Evolutionary conservation across 2,797 vertebrate species (phyloP).

Genomic region (Muscicapa comitata): DNA sequence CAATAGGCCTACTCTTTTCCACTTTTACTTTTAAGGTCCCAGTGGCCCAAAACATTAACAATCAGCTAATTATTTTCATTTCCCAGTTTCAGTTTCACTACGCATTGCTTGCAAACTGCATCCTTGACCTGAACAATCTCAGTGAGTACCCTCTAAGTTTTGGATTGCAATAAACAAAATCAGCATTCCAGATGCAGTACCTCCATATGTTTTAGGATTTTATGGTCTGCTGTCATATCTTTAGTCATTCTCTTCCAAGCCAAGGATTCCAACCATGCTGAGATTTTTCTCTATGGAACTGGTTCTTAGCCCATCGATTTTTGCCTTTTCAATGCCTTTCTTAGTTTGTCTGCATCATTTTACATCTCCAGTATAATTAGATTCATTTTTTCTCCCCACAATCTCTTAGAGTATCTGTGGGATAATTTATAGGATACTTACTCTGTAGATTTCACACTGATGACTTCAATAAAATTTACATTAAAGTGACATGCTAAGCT

Average conservation of each 20-base stretch:
- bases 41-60: background rate
- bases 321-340: background rate
- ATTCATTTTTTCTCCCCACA: background rate
- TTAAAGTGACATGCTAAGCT: background rate
- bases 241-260: background rate
- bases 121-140: background rate
- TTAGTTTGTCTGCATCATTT: background rate
- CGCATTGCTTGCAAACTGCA: background rate
- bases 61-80: too few relatives aligned
- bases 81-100: background rate
- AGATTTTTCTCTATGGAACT: background rate
- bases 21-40: background rate
- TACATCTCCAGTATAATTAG: background rate
- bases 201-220: background rate
- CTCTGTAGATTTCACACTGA: background rate
- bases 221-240: background rate
- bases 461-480: background rate
- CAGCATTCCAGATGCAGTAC: background rate
- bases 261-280: background rate
- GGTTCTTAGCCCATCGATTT: background rate
- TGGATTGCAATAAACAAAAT: background rate
- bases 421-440: background rate
- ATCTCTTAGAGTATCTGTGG: background rate
- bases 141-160: background rate
- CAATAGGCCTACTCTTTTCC: background rate